These are phyloP conservation scores for Oopsacas minuta DNA, from an alignment of 37 sponge, comb jelly and placozoan species.

Conservation along the genomic window DNA sequence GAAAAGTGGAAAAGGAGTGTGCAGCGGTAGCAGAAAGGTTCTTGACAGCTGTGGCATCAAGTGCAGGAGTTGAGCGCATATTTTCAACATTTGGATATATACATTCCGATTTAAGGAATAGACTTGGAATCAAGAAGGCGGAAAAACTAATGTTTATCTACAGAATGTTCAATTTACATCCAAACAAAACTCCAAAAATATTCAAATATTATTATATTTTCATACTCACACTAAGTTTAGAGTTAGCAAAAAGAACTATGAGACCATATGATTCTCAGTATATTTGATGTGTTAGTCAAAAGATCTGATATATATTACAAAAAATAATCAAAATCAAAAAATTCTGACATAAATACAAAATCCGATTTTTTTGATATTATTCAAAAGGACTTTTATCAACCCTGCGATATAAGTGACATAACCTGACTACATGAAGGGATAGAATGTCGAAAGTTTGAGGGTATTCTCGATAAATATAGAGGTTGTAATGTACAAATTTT, in stretches of 20 bases:
- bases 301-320: not conserved
- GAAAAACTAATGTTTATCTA: not conserved
- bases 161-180: not conserved
- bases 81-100: constrained; percentile 1
- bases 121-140: not conserved
- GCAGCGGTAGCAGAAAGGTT: not conserved
- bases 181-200: not conserved
- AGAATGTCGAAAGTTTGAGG: too few species aligned
- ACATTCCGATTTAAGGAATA: not conserved
- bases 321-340: too few species aligned
- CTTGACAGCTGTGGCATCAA: not conserved
- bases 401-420: too few species aligned
- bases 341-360: too few species aligned
- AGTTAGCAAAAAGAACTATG: not conserved
- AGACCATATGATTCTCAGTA: not conserved
- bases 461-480: too few species aligned
- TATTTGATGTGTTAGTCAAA: not conserved
- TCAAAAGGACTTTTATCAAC: not conserved
- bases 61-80: constrained; percentile 13
- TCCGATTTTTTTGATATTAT: not conserved
- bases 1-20: not conserved
- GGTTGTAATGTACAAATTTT: too few species aligned
- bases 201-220: not conserved
- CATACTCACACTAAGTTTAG: not conserved
- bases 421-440: too few species aligned